Base-by-base conservation (phyloP, 2,888 invertebrate species). In the Drosophila suboccidentalis region DNA sequence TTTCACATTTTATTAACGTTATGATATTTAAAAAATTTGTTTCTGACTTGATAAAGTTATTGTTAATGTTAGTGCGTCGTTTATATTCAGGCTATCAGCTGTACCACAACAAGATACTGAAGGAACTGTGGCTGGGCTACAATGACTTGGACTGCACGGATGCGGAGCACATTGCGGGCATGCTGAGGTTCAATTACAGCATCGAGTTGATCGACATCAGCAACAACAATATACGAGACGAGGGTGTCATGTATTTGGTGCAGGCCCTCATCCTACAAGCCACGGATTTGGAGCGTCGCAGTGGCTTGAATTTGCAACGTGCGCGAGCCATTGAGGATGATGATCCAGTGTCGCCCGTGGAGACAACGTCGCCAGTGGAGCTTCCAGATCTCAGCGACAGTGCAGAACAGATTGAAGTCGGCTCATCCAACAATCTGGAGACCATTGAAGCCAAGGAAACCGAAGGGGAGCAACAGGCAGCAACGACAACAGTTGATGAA, bases 141-240 rank as follows among this genome's bases (percentile, higher is more conserved):
- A 98, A 98, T 91, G 94, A 95, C 69, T 94, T 98, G 76, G 94
- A 94, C 55, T 93, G 95, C 29, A 93, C 94, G 32, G 98, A 98
- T 93, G 97, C 97, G 13, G 94, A 95, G 64, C 96, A 97, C 82
- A 93, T 98, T 19, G 96, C 95, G 46, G 95, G 95, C 54, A 93
- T 98, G 86, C 93, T 98, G 69, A 94, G 95, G 75, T 94, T 94
- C 87, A 98, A 98, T 93, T 94, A 94, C 60, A 94, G 95, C 57
- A 93, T 98, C 78, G 96, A 97, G 89, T 93, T 97, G 71, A 93
- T 98, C 41, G 98, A 98, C 91, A 94, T 98, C 60, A 96, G 97
- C 93, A 96, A 95, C 85, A 94, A 95, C 79, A 93, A 93, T 72
- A 94, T 95, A 90, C 93, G 94, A 92, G 92, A 94, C 93, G 91